Conservation (phyloP, 2,113 vertebrate genomes). For the Menura novaehollandiae region DNA sequence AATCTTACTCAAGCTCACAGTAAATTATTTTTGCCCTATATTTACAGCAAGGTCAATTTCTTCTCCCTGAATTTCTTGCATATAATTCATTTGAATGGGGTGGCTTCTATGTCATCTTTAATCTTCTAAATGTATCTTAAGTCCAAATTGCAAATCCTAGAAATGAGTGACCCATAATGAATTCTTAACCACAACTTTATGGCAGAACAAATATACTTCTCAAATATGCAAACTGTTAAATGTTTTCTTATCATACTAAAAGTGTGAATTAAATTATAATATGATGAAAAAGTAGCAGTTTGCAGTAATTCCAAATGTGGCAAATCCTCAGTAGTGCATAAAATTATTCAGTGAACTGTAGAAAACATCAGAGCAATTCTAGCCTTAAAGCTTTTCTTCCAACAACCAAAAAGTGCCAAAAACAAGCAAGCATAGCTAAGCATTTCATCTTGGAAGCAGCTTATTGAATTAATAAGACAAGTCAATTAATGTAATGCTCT, state of each 20-base stretch:
- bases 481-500: constrained; percentile 82
- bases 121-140: constrained; percentile 41
- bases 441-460: constrained; percentile 75
- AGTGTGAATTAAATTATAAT: constrained; percentile 75
- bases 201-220: constrained; percentile 47
- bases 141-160: constrained; percentile 35
- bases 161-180: constrained; percentile 42
- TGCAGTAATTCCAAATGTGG: constrained; percentile 70
- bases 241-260: constrained; percentile 67
- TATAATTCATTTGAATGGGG: constrained; percentile 18
- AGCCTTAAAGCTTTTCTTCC: constrained; percentile 71
- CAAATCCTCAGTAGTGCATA: constrained; percentile 69
- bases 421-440: constrained; percentile 71
- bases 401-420: constrained; percentile 66
- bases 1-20: background rate
- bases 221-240: constrained; percentile 52
- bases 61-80: background rate
- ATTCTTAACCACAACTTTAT: constrained; percentile 24
- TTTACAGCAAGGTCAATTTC: constrained; percentile 33
- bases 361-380: constrained; percentile 70
- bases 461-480: constrained; percentile 85
- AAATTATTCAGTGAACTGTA: constrained; percentile 73
- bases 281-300: constrained; percentile 69
- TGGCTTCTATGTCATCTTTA: constrained; percentile 16
- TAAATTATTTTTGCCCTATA: constrained; percentile 6